Percentiles rank a stretch among this genome's conserved stretches.
Evolutionary conservation across 2,113 vertebrate genomes (phyloP).

Genomic region (Drymodes brunneopygia): DNA sequence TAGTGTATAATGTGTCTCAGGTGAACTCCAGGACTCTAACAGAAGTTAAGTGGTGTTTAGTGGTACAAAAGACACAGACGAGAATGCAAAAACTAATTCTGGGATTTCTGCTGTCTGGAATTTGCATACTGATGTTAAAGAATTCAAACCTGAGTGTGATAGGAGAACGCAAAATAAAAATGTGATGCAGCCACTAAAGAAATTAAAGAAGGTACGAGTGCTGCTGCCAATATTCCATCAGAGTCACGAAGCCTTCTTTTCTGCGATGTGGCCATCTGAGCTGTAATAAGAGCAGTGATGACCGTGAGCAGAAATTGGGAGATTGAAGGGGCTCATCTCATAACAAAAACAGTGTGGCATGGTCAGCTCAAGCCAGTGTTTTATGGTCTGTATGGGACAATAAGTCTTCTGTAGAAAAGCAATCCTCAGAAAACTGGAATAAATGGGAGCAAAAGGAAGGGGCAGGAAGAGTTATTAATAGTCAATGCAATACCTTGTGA

Average conservation of each 20-base stretch:
- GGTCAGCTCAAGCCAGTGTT: background rate
- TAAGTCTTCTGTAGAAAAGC: background rate
- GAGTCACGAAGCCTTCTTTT: background rate
- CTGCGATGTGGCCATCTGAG: background rate
- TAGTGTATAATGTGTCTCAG: background rate
- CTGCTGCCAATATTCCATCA: background rate
- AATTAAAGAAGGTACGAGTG: background rate
- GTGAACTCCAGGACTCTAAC: background rate
- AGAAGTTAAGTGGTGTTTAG: background rate
- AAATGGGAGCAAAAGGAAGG: background rate
- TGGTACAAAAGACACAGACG: background rate
- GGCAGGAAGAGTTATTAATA: background rate
- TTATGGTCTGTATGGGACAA: background rate
- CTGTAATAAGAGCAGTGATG: background rate
- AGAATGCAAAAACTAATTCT: background rate
- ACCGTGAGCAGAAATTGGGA: fast-evolving
- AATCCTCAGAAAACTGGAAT: background rate
- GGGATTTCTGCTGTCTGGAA: background rate
- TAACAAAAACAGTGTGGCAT: background rate
- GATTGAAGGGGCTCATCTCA: background rate
- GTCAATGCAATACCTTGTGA: background rate
- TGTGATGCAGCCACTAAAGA: background rate
- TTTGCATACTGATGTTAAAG: background rate
- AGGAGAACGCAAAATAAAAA: background rate
- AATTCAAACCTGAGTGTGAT: background rate